Base-by-base conservation (phyloP, 2,888 invertebrate species). In the Aphidius colemani region DNA sequence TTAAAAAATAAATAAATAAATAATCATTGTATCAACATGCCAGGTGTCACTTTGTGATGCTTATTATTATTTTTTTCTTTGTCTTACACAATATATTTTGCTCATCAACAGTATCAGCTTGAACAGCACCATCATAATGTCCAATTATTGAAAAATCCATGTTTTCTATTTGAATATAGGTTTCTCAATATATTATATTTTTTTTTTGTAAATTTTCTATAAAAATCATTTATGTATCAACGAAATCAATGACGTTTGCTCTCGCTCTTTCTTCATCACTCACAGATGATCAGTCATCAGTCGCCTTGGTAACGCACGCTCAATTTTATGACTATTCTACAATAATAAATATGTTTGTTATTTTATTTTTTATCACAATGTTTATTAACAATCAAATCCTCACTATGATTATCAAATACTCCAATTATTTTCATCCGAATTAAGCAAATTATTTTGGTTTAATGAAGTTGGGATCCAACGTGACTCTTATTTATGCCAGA, bases 71-170 rank as follows among this genome's bases (percentile, higher is more conserved):
- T 63, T 61, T 62, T 65, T 45, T 59, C 58, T 56, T 55, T 51
- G 63, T 73, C 79, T 78, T 61, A 80, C 80, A 80, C 11, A 80
- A 68, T 41, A 78, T 68, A 66, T 77, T 74, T 53, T 75, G 75
- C 7, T 78, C 77, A 46, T 71, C 73, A 18, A 70, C 72, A 11
- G 65, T 69, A 41, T 75, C 69, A 57, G 72, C 69, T 63, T 79
- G 78, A 63, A 74, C 71, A 60, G 75, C 67, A 53, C 75, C 75
- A 65, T 77, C 78, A 69, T 79, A 80, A 64, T 78, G 79, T 57
- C 78, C 74, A 56, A 80, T 70, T 64, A 78, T 73, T 51, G 78
- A 72, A 68, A 75, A 80, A 67, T 80, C 80, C 80, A 80, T 80
- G 59, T 63, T 68, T 53, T 7, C 10, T 62, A 55, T 56, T 18